A percentile compares a stretch with the other conserved stretches of the same genome.
phyloP scores from a whole-genome alignment of 2,888 invertebrate genomes.

The Cryptocephalus primarius region DNA sequence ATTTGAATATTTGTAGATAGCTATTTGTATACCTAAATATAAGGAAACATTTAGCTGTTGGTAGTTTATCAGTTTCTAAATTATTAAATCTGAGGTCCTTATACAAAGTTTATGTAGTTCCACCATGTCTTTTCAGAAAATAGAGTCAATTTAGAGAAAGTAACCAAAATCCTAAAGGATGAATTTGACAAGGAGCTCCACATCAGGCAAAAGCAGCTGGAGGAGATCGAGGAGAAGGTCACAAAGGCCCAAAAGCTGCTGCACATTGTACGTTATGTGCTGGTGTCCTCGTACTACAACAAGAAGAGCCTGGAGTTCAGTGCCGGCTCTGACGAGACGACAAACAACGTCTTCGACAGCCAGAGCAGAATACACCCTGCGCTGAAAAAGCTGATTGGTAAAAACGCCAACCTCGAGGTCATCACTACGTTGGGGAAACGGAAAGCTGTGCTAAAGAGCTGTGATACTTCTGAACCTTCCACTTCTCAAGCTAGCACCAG shows the following conservation, averaged over 20 bases:
- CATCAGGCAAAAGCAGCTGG: constrained; percentile 58
- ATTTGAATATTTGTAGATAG: too few relatives aligned
- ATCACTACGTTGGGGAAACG: constrained; percentile 10
- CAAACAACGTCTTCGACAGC: constrained; percentile 15
- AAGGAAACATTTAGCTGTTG: too few relatives aligned
- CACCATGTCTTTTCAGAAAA: constrained; percentile 24
- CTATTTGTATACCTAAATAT: too few relatives aligned
- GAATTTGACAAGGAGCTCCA: constrained; percentile 64
- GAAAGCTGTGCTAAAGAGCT: constrained; percentile 7
- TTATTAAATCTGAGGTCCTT: too few relatives aligned
- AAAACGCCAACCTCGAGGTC: constrained; percentile 27
- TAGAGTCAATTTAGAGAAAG: constrained; percentile 45
- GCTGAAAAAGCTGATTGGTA: constrained; percentile 58
- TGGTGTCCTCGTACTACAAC: constrained; percentile 50
- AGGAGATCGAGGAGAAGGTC: constrained; percentile 56
- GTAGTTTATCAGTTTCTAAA: too few relatives aligned
- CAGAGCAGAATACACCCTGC: constrained; percentile 62
- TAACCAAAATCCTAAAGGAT: constrained; percentile 53
- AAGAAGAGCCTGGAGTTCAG: constrained; percentile 41
- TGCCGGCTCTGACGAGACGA: constrained; percentile 29
- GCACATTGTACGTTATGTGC: constrained; percentile 48
- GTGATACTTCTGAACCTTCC: constrained; percentile 7
- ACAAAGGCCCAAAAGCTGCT: constrained; percentile 45
- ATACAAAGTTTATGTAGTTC: not conserved
- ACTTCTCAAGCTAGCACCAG: constrained; percentile 5